phyloP scores from a whole-genome alignment of 2,113 vertebrate species.

The Parus major region DNA sequence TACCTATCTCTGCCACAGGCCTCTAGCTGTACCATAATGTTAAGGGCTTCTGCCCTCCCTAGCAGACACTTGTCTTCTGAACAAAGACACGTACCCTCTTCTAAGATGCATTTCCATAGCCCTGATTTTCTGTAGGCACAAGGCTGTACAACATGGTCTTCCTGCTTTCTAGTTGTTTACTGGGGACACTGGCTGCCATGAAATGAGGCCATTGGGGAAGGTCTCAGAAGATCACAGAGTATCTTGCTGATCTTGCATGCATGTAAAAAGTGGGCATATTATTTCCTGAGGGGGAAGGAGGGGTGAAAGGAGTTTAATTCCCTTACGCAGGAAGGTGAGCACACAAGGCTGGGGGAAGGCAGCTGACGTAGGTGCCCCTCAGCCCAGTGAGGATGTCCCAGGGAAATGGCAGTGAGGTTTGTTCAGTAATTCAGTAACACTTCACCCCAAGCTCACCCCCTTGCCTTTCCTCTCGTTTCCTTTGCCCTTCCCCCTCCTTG shows the following conservation, averaged over 20 bases:
- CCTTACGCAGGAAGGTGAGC: background rate
- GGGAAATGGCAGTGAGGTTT: background rate
- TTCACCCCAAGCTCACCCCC: constrained; percentile 25
- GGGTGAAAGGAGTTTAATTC: background rate
- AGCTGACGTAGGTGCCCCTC: fast-evolving
- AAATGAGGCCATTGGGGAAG: background rate
- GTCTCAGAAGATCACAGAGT: background rate
- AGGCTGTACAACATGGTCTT: background rate
- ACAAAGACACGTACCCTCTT: background rate
- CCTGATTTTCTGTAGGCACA: background rate
- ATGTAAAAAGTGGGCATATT: background rate
- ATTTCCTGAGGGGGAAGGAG: background rate
- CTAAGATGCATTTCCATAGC: background rate
- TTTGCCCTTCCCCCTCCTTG: constrained; percentile 51
- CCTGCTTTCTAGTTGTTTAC: background rate
- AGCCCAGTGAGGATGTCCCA: background rate
- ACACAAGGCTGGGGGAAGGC: background rate
- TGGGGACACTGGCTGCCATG: background rate
- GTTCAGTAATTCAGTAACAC: background rate
- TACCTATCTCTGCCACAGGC: background rate
- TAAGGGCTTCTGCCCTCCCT: too few relatives aligned
- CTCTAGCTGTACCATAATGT: background rate
- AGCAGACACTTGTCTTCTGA: too few relatives aligned
- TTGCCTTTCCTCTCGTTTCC: background rate
- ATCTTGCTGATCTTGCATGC: background rate